Evolutionary conservation across 1,140 invertebrate species (phyloP).

Genomic region (Drosophila equinoxialis): DNA sequence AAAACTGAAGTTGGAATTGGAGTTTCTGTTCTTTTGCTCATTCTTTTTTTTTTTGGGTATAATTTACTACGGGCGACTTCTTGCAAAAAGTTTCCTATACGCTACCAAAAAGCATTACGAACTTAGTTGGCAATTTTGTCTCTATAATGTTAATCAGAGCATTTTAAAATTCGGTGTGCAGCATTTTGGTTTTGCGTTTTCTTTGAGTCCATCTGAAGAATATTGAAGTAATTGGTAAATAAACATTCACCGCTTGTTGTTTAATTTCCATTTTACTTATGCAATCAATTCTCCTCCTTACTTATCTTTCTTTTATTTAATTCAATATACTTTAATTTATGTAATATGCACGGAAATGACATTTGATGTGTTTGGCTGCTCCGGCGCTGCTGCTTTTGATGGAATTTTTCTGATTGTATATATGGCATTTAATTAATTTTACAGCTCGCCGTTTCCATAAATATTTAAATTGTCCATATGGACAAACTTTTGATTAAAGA

Average conservation of each 20-base stretch:
- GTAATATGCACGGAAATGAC: constrained; percentile 72
- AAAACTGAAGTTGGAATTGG: constrained; percentile 48
- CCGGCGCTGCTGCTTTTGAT: constrained; percentile 25
- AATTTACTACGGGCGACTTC: constrained; percentile 43
- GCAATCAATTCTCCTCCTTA: neutral
- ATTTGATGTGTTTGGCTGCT: constrained; percentile 60
- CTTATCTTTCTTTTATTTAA: constrained; percentile 31
- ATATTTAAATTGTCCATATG: constrained; percentile 58
- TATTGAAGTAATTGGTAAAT: constrained; percentile 75
- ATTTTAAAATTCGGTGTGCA: neutral
- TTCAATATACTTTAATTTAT: constrained; percentile 73
- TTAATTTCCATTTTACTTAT: constrained; percentile 44
- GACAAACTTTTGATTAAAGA: constrained; percentile 28
- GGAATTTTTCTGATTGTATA: constrained; percentile 57
- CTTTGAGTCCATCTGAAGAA: constrained; percentile 36
- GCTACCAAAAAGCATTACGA: neutral
- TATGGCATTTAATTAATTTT: constrained; percentile 72
- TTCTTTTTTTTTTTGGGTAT: constrained; percentile 6
- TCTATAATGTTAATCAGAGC: neutral
- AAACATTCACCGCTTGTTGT: constrained; percentile 44
- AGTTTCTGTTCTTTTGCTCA: neutral
- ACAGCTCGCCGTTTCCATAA: constrained; percentile 52
- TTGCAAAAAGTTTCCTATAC: constrained; percentile 13
- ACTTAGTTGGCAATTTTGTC: neutral
- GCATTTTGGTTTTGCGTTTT: constrained; percentile 12